A percentile compares a stretch with the other conserved stretches of the same genome.
These are phyloP conservation scores for Bombylius discolor DNA, from an alignment of 2,888 invertebrate species.

Conservation along the genomic window DNA sequence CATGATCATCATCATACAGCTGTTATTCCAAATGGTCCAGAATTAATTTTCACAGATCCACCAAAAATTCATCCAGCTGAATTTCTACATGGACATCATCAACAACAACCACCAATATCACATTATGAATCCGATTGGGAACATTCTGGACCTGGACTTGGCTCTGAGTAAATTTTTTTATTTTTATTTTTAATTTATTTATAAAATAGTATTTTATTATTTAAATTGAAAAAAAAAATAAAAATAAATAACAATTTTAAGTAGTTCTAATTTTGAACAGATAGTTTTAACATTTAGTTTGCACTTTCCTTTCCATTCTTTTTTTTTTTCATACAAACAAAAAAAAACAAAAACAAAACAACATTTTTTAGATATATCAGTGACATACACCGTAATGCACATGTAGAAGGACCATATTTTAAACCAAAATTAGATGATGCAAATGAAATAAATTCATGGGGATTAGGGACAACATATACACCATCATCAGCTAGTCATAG, in stretches of 20 bases:
- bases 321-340: too few species aligned
- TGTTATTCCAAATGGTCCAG: conserved; percentile 21
- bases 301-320: neutral
- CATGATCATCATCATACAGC: conserved; percentile 16
- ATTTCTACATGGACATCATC: conserved; percentile 22
- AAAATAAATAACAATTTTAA: too few species aligned
- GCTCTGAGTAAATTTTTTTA: conserved; percentile 43
- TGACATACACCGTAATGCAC: conserved; percentile 47
- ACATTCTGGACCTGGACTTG: conserved; percentile 48
- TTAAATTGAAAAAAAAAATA: neutral
- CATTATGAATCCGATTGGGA: conserved; percentile 38
- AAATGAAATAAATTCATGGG: conserved; percentile 51
- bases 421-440: conserved; percentile 40
- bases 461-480: conserved; percentile 39
- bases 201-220: neutral
- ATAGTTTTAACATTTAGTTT: neutral
- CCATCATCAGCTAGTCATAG: conserved; percentile 31
- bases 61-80: conserved; percentile 31
- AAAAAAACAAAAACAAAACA: neutral
- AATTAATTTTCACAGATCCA: conserved; percentile 32
- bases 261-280: too few species aligned
- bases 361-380: conserved; percentile 40
- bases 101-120: conserved; percentile 21
- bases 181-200: conserved; percentile 3
- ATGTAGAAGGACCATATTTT: conserved; percentile 39